Evolutionary conservation across 2,797 vertebrate species (phyloP).

Genomic region (Micropoecilia bifurca): DNA sequence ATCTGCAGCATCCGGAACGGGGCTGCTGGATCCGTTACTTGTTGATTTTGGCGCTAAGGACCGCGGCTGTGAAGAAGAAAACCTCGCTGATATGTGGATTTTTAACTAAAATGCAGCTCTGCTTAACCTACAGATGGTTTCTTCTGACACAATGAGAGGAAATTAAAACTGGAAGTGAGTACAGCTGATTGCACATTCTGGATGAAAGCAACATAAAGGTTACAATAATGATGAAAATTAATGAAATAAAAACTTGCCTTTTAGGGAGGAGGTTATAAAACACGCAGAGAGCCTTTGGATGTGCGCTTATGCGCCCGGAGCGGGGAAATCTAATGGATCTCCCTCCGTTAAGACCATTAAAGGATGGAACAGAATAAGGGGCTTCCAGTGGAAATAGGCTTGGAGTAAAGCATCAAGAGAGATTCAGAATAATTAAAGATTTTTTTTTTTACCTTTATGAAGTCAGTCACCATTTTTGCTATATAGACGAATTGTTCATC

Average conservation of each 20-base stretch:
- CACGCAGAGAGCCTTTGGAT: not conserved
- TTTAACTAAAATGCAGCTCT: conserved; percentile 6
- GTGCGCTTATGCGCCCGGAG: not conserved
- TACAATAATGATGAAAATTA: not conserved
- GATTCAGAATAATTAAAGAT: not conserved
- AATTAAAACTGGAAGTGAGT: conserved; percentile 46
- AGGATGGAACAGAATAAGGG: conserved; percentile 17
- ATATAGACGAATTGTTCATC: not conserved
- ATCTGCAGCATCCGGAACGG: conserved; percentile 7
- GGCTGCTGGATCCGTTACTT: not conserved
- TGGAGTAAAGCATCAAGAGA: not conserved
- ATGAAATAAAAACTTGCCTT: not conserved
- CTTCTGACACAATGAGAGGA: conserved; percentile 10
- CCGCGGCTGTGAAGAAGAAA: not conserved
- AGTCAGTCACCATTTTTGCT: not conserved
- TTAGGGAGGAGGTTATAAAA: not conserved
- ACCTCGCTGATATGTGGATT: not conserved
- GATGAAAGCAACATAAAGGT: not conserved
- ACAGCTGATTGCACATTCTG: not conserved
- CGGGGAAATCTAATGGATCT: conserved; percentile 13
- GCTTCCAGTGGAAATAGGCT: conserved; percentile 26
- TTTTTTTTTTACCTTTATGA: not conserved
- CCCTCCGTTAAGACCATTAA: conserved; percentile 6
- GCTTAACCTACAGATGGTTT: not conserved
- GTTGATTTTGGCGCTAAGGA: not conserved